A percentile compares a stretch with the other conserved stretches of the same genome.
These are phyloP conservation scores for Pelobates cultripes DNA, from an alignment of 2,797 vertebrate genomes.

Conservation along the genomic window DNA sequence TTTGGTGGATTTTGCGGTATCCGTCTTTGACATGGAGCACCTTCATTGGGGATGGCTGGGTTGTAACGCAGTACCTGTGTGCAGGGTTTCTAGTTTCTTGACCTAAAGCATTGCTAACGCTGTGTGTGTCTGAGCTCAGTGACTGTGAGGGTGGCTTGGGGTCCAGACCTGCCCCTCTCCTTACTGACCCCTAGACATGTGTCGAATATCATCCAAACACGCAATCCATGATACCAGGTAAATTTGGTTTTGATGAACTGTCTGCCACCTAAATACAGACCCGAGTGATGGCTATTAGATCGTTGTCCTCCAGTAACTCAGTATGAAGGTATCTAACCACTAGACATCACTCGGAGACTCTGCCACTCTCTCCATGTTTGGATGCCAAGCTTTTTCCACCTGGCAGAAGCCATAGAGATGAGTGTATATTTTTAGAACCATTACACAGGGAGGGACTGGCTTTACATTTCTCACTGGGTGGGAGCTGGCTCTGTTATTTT, in stretches of 20 bases:
- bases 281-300: background rate
- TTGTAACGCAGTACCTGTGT: too few species aligned
- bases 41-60: too few species aligned
- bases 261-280: background rate
- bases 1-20: too few species aligned
- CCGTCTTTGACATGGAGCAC: too few species aligned
- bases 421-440: constrained; percentile 53
- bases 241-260: background rate
- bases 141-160: too few species aligned
- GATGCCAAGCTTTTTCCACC: constrained; percentile 51
- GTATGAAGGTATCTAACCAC: constrained; percentile 26
- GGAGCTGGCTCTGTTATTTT: constrained; percentile 51
- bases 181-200: too few species aligned
- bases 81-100: too few species aligned
- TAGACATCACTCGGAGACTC: constrained; percentile 33
- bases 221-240: too few species aligned
- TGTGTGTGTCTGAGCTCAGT: too few species aligned
- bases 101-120: too few species aligned
- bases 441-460: constrained; percentile 53
- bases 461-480: constrained; percentile 53
- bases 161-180: too few species aligned
- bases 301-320: constrained; percentile 14
- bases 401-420: constrained; percentile 42
- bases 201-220: too few species aligned
- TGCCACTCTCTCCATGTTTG: constrained; percentile 28